A percentile compares a stretch with the other conserved stretches of the same genome.
phyloP scores from a whole-genome alignment of 2,888 invertebrate genomes.

The Pristionchus japonicus region DNA sequence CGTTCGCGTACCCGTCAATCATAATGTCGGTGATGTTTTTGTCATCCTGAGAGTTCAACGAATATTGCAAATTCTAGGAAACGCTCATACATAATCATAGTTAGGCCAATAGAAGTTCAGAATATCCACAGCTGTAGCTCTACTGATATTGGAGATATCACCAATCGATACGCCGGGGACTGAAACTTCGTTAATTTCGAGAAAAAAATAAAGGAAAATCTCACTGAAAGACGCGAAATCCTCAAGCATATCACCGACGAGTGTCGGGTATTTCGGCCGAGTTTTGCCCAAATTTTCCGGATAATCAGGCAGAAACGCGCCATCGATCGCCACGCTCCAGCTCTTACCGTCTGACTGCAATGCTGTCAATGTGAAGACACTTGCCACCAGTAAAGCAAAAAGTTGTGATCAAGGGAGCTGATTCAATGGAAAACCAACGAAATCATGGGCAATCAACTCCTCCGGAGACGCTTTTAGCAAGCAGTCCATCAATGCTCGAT shows the following conservation, averaged over 20 bases:
- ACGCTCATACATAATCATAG: background rate
- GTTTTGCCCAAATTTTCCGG: background rate
- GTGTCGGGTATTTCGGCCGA: background rate
- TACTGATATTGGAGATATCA: background rate
- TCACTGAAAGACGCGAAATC: background rate
- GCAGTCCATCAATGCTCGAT: background rate
- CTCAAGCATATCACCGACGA: constrained; percentile 31
- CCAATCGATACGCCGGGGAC: background rate
- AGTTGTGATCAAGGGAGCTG: background rate
- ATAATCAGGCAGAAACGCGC: constrained; percentile 20
- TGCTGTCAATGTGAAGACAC: too few relatives aligned
- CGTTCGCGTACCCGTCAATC: background rate
- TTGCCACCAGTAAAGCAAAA: too few relatives aligned
- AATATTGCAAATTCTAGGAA: too few relatives aligned
- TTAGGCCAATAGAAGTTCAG: background rate
- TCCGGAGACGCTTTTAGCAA: background rate
- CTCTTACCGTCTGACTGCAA: background rate
- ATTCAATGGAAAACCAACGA: background rate
- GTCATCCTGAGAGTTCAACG: too few relatives aligned
- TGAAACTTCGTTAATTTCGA: background rate
- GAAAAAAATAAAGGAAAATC: background rate
- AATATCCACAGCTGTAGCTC: background rate
- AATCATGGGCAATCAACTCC: background rate
- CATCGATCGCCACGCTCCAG: background rate
- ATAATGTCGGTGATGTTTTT: background rate